These are phyloP conservation scores for Coracias cyanogaster DNA, from an alignment of 2,797 vertebrate genomes.

Conservation along the genomic window DNA sequence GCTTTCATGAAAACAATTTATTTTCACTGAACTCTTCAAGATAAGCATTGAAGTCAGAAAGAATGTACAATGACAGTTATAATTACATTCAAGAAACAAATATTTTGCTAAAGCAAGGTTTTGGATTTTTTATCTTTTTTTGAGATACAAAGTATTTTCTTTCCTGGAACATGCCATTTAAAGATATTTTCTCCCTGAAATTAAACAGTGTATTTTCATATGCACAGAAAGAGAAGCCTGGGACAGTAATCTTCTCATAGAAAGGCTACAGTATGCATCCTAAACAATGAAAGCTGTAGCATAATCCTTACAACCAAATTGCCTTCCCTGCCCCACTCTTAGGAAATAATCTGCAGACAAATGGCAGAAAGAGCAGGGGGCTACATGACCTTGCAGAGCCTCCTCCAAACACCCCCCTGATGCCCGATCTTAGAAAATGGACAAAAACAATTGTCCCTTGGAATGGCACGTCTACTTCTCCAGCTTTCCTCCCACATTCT, in stretches of 20 bases:
- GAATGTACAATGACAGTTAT: constrained; percentile 81
- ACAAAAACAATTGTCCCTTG: background rate
- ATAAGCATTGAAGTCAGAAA: constrained; percentile 80
- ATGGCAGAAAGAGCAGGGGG: background rate
- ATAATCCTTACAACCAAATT: constrained; percentile 18
- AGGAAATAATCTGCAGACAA: constrained; percentile 20
- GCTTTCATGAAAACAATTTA: constrained; percentile 85
- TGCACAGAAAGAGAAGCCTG: constrained; percentile 3
- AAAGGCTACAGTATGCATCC: constrained; percentile 47
- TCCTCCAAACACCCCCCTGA: background rate
- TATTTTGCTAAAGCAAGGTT: constrained; percentile 70
- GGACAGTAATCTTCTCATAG: constrained; percentile 46
- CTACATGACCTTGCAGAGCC: background rate
- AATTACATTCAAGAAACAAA: constrained; percentile 81
- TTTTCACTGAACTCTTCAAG: constrained; percentile 81
- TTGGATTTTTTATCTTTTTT: constrained; percentile 23
- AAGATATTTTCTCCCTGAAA: constrained; percentile 37
- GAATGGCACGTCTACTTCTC: background rate
- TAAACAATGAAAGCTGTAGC: constrained; percentile 51
- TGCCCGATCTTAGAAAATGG: background rate
- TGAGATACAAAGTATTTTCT: constrained; percentile 46
- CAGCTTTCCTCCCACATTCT: background rate
- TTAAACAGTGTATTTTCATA: constrained; percentile 50
- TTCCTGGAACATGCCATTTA: background rate
- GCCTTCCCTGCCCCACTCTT: background rate